Evolutionary conservation across 2,888 invertebrate species (phyloP), one percentile per base, ranked within the genome.

Genomic region (Scaptomyza flava): DNA sequence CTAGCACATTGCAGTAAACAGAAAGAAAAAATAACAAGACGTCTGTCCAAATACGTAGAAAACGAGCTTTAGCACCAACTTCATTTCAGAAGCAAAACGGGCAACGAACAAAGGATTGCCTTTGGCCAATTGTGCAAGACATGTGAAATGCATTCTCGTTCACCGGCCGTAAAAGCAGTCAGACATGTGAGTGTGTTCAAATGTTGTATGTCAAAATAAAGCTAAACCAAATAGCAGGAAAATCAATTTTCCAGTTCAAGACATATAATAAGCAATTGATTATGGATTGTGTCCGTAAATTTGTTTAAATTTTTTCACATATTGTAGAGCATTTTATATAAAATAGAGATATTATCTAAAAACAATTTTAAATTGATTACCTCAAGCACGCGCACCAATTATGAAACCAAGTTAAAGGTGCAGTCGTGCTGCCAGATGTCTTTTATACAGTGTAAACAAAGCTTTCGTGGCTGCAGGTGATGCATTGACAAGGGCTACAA

Each of bases 141-240:
- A 72, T 67, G 64, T 72, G 51, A 64, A 72, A 61, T 69, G 58
- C 60, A 57, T 68, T 80, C 61, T 51, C 43, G 41, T 60, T 23
- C 12, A 33, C 6, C 12, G 31, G 36, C n/a, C n/a, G 58, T 38
- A 42, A 64, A n/a, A 48, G n/a, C 31, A 36, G 12, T 17, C 33
- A 45, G 23, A 38, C 33, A 20, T 9, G 38, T 38, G 1, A 1
- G 17, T 17, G 17, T 17, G 17, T n/a, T n/a, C n/a, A n/a, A n/a
- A n/a, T n/a, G n/a, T n/a, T n/a, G n/a, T 36, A 11, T n/a, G 36
- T 31, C 31, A 6, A n/a, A 36, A 34, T 34, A n/a, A 36, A 36
- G n/a, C n/a, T n/a, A 36, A 27, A 6, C 27, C 27, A 27, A 27
- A 27, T 27, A 27, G 4, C 6, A 6, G 6, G 27, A 27, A 27